Base-by-base conservation (phyloP, 2,888 invertebrate species). In the Phyto melanocephala region DNA sequence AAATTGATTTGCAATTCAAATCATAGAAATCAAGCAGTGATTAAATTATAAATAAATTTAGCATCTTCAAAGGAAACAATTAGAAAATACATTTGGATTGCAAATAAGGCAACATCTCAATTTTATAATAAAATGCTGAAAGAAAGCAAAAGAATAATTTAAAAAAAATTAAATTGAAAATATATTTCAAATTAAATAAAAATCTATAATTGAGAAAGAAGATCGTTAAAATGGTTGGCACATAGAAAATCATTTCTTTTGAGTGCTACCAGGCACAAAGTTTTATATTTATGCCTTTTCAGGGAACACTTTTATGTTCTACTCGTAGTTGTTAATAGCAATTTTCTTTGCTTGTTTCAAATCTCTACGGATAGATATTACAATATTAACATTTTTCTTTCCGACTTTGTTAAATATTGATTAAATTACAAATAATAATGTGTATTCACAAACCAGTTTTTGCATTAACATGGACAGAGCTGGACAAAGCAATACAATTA, bases 1-100 rank as follows among this genome's bases (percentile, higher is more conserved):
- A 50, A 20, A 62, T 28, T 62, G 62, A 62, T 45, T 45, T 62
- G 42, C 22, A 35, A 37, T 47, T 28, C 28, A 42, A 62, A 62
- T 45, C 15, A 6, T 6, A 52, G n/a, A 1, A 28, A 52, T 28
- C 11, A 1, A n/a, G 1, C 4, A 8, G 15, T 45, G 45, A 62
- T 62, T 62, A 62, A 24, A n/a, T 40, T 60, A 42, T 24, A 28
- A 22, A 54, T 5, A 5, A 45, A 45, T 10, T 17, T 62, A 28
- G 15, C 62, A 24, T 15, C n/a, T 28, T 15, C 47, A 20, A n/a
- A 2, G 35, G 33, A 65, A 47, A 47, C 35, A 47, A 47, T 65
- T 35, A 47, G 2, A 63, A 1, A 13, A 20, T 15, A 20, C 1
- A 4, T 0, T 0, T 3, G 22, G 20, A 60, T 54, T 11, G 13